Conservation (phyloP, 2,888 invertebrate genomes). For the Andrena trimmerana region DNA sequence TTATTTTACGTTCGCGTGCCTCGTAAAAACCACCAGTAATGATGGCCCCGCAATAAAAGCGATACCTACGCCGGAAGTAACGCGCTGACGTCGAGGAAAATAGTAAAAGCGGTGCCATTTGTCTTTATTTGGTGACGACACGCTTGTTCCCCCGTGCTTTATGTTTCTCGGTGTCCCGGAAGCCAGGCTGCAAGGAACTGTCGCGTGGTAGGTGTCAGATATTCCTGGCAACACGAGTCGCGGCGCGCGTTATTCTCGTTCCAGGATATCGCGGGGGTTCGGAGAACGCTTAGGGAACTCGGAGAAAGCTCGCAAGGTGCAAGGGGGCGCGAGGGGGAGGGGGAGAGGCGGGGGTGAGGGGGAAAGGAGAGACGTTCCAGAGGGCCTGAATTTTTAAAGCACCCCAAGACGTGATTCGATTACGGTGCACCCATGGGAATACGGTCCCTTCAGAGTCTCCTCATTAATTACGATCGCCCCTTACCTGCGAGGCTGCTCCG, state of each 20-base stretch:
- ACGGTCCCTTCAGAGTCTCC: conserved; percentile 9
- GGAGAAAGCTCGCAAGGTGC: conserved; percentile 14
- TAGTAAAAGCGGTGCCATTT: conserved; percentile 35
- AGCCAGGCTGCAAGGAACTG: not conserved
- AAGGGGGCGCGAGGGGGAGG: conserved; percentile 6
- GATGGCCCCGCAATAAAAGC: conserved; percentile 36
- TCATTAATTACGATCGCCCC: conserved; percentile 33
- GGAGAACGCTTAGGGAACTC: conserved; percentile 27
- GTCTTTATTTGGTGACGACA: conserved; percentile 21
- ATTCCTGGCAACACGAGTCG: no score
- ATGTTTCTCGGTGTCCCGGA: not conserved
- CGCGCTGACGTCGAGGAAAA: conserved; percentile 29
- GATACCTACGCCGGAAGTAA: conserved; percentile 39
- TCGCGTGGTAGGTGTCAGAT: not conserved
- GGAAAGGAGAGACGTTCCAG: conserved; percentile 27
- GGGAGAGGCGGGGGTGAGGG: no score
- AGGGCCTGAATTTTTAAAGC: conserved; percentile 42
- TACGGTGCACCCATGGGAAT: conserved; percentile 12
- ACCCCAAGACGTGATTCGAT: conserved; percentile 41
- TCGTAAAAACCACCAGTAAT: conserved; percentile 30
- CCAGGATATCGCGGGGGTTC: not conserved
- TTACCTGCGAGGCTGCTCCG: conserved; percentile 13
- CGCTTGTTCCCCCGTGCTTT: conserved; percentile 9
- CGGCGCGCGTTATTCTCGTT: no score
- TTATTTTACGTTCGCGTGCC: conserved; percentile 22